Evolutionary conservation across 2,888 invertebrate species (phyloP).

Genomic region (Tachina grossa): DNA sequence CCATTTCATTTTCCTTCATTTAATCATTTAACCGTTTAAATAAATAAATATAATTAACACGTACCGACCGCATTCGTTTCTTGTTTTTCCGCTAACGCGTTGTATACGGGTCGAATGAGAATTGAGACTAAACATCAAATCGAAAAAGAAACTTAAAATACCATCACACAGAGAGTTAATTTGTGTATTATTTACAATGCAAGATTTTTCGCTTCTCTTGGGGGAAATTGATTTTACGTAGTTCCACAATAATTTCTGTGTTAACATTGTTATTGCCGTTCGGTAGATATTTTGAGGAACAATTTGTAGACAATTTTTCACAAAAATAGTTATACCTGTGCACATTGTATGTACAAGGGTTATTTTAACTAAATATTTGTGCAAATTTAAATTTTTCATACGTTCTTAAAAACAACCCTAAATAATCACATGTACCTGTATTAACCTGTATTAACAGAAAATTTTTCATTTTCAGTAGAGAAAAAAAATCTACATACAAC

Average conservation of each 20-base stretch:
- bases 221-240: constrained; percentile 20
- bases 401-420: too few relatives aligned
- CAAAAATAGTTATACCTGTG: too few relatives aligned
- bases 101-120: constrained; percentile 64
- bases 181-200: constrained; percentile 4
- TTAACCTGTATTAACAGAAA: too few relatives aligned
- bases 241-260: neutral
- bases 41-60: constrained; percentile 55
- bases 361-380: too few relatives aligned
- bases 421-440: too few relatives aligned
- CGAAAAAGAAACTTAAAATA: constrained; percentile 45
- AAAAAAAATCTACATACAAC: too few relatives aligned
- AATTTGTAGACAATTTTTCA: too few relatives aligned
- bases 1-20: constrained; percentile 57
- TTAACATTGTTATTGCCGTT: constrained; percentile 1
- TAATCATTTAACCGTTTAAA: constrained; percentile 38
- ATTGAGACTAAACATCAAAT: constrained; percentile 59
- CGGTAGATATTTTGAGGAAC: neutral
- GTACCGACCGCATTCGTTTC: constrained; percentile 30
- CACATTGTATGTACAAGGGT: too few relatives aligned
- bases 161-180: constrained; percentile 52
- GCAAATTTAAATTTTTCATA: too few relatives aligned
- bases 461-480: too few relatives aligned
- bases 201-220: constrained; percentile 8
- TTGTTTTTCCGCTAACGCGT: constrained; percentile 54